phyloP scores from a whole-genome alignment of 2,888 invertebrate species.

The Cataglyphis livida region DNA sequence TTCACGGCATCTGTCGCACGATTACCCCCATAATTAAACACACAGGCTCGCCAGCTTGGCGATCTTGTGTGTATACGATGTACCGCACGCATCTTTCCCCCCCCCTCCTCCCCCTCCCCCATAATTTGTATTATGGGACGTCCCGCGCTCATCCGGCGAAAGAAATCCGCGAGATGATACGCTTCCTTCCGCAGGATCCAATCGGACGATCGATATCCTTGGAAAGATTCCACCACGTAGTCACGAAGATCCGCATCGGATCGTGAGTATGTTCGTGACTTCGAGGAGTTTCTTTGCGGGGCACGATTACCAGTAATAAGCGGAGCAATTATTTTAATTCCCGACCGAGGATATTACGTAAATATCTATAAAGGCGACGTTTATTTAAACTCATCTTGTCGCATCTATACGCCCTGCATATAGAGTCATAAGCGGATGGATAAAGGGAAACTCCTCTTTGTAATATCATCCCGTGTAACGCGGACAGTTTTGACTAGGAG shows the following conservation, averaged over 20 bases:
- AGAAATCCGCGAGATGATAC: conserved; percentile 49
- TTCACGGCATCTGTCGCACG: conserved; percentile 77
- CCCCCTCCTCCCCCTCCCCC: too few species aligned
- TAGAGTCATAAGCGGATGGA: conserved; percentile 21
- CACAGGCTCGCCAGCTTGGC: conserved; percentile 62
- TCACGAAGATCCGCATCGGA: conserved; percentile 60
- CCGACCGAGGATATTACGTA: conserved; percentile 53
- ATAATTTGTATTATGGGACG: not conserved
- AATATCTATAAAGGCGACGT: conserved; percentile 67
- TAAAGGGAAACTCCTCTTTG: not conserved
- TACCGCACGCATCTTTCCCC: conserved; percentile 19
- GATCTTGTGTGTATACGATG: conserved; percentile 60
- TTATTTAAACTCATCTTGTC: conserved; percentile 57
- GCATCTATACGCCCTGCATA: conserved; percentile 12
- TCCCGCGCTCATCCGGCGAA: conserved; percentile 36
- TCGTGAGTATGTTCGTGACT: conserved; percentile 63
- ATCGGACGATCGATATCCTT: conserved; percentile 44
- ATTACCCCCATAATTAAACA: conserved; percentile 75
- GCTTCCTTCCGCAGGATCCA: conserved; percentile 48
- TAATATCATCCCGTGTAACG: conserved; percentile 2
- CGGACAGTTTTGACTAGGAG: not conserved
- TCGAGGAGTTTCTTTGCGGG: conserved; percentile 45
- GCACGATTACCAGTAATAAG: conserved; percentile 70
- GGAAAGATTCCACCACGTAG: conserved; percentile 40
- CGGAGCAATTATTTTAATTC: conserved; percentile 70